Conservation (phyloP, 2,888 invertebrate species). For the Clivina fossor region DNA sequence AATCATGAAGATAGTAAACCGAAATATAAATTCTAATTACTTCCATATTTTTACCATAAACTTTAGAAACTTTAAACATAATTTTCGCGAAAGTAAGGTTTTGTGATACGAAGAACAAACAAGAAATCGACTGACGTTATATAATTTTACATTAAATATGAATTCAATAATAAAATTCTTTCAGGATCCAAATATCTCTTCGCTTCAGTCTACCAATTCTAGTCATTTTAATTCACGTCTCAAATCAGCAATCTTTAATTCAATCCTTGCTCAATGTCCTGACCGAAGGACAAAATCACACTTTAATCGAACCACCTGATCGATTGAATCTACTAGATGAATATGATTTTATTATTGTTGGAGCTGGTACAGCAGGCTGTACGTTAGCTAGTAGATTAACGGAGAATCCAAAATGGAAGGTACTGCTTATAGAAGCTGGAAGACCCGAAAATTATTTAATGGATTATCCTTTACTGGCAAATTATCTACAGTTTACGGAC, state of each 20-base stretch:
- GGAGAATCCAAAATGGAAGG: constrained; percentile 71
- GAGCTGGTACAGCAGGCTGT: constrained; percentile 81
- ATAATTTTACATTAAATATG: too few species aligned
- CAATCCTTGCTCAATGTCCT: constrained; percentile 59
- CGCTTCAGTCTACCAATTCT: neutral
- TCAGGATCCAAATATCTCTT: neutral
- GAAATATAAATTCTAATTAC: too few species aligned
- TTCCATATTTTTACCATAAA: too few species aligned
- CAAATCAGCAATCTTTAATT: constrained; percentile 46
- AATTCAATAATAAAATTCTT: neutral
- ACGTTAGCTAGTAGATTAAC: constrained; percentile 72
- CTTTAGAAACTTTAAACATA: too few species aligned
- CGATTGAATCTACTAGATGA: constrained; percentile 56
- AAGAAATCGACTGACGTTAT: too few species aligned
- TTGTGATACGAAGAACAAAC: too few species aligned
- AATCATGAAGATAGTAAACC: too few species aligned
- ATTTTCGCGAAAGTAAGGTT: too few species aligned
- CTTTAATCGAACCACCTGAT: constrained; percentile 59
- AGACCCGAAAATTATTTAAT: constrained; percentile 67
- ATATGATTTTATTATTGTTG: constrained; percentile 77
- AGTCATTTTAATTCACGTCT: neutral
- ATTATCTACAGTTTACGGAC: constrained; percentile 69
- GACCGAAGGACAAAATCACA: constrained; percentile 57
- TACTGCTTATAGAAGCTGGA: constrained; percentile 27
- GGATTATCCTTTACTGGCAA: constrained; percentile 75